Base-by-base conservation (phyloP, 2,797 vertebrate genomes). In the Sardinella longiceps region DNA sequence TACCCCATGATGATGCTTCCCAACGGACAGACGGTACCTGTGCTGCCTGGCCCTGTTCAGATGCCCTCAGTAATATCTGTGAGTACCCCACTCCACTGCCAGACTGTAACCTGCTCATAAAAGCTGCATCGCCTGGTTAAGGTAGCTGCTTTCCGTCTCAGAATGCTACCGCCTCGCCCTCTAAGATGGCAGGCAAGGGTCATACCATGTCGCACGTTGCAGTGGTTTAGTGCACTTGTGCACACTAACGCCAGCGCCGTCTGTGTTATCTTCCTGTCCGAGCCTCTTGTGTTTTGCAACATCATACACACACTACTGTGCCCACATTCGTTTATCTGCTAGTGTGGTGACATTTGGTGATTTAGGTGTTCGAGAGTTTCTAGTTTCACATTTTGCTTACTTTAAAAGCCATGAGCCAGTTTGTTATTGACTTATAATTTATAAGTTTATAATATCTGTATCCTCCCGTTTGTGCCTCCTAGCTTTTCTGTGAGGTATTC, bases 61-160 rank as follows among this genome's bases (percentile, higher is more conserved):
- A 98, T 99, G 91, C 97, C 96, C 37, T 99, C 98, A 86, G 98
- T 99, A 90, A 99, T 99, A 88, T 99, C 98, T 92, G 98, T 99
- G 93, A 97, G 92, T 46, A 28, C 11, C 80, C 33, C 11, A 20
- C 45, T 45, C 45, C 3, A 45, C 45, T 18, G 18, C 81, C 14
- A 56, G 58, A 25, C 25, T 37, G 63, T 37, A 1, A 23, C 70
- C 43, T 3, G 20, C 37, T 39, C 70, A 77, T 39, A 5, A 77
- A 39, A 23, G 37, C 66, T 74, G 30, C 30, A 37, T 74, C 14
- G 11, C 33, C 1, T n/a, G n/a, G 28, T 39, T 39, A 74, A 14
- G 60, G 25, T 25, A 66, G 56, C n/a, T 63, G 58, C 11, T 11
- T 63, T n/a, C n/a, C 58, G 30, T 30, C 30, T 15, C 63, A 12